These are phyloP conservation scores for Lordiphosa clarofinis DNA, from an alignment of 1,140 invertebrate genomes.

Conservation along the genomic window DNA sequence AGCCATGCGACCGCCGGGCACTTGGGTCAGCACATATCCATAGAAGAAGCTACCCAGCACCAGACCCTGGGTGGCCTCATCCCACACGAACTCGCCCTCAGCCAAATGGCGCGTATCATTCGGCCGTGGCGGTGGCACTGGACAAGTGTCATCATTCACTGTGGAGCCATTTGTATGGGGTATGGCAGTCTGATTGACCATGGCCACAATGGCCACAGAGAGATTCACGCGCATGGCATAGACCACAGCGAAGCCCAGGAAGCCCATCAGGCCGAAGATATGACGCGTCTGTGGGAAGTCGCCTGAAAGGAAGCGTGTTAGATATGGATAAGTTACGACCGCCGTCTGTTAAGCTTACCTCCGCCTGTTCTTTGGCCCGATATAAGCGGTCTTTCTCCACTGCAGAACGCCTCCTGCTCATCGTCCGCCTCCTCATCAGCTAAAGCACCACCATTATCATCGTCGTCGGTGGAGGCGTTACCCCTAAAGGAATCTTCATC, in stretches of 20 bases:
- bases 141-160: constrained; percentile 82
- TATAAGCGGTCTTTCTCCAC: constrained; percentile 49
- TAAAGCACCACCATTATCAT: constrained; percentile 22
- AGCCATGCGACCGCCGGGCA: constrained; percentile 91
- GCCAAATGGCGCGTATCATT: constrained; percentile 81
- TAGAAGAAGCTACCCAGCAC: constrained; percentile 93
- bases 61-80: constrained; percentile 87
- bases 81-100: constrained; percentile 89
- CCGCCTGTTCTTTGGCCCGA: constrained; percentile 14
- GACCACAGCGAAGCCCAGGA: constrained; percentile 90
- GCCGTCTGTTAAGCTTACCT: constrained; percentile 11
- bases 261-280: constrained; percentile 88
- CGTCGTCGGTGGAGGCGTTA: constrained; percentile 35
- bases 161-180: constrained; percentile 81
- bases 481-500: constrained; percentile 18
- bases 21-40: constrained; percentile 92
- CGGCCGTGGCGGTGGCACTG: constrained; percentile 59
- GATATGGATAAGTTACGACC: constrained; percentile 17
- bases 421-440: constrained; percentile 55
- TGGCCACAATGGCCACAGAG: constrained; percentile 95
- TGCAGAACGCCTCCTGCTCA: constrained; percentile 49
- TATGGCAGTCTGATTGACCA: constrained; percentile 90
- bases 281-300: constrained; percentile 84
- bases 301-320: constrained; percentile 9
- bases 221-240: constrained; percentile 96